phyloP scores from a whole-genome alignment of 2,113 vertebrate genomes.

The Catharus minimus region DNA sequence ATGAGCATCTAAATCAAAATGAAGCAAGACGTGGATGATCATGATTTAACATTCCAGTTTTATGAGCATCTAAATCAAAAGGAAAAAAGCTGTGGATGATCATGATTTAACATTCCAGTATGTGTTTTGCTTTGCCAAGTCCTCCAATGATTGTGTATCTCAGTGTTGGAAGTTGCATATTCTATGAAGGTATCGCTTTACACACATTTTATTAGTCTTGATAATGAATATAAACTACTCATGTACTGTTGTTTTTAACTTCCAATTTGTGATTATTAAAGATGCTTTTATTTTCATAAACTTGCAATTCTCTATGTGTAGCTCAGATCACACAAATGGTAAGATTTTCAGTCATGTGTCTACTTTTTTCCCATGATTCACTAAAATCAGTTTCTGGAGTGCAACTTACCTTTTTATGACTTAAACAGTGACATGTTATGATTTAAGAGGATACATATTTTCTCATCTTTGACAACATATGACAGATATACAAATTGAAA shows the following conservation, averaged over 20 bases:
- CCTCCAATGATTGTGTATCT: background rate
- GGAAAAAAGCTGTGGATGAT: background rate
- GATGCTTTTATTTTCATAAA: constrained; percentile 47
- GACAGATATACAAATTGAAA: background rate
- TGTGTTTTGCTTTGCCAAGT: constrained; percentile 32
- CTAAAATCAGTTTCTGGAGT: constrained; percentile 2
- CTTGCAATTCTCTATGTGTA: constrained; percentile 8
- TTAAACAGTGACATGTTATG: background rate
- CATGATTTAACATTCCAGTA: constrained; percentile 45
- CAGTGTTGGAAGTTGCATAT: background rate
- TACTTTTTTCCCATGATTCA: background rate
- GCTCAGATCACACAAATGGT: background rate
- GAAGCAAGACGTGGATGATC: background rate
- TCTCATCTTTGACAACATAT: background rate
- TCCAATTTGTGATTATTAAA: constrained; percentile 10
- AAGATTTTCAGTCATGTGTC: background rate
- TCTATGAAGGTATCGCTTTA: constrained; percentile 15
- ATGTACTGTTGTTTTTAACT: background rate
- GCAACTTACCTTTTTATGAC: background rate
- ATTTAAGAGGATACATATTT: background rate
- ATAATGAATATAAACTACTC: constrained; percentile 2
- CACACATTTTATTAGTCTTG: constrained; percentile 13
- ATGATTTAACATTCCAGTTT: constrained; percentile 50
- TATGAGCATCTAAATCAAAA: constrained; percentile 70
- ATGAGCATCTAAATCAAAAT: constrained; percentile 73